Evolutionary conservation across 2,888 invertebrate species (phyloP), one percentile per base, ranked within the genome.

Genomic region (Tetragnatha montana): DNA sequence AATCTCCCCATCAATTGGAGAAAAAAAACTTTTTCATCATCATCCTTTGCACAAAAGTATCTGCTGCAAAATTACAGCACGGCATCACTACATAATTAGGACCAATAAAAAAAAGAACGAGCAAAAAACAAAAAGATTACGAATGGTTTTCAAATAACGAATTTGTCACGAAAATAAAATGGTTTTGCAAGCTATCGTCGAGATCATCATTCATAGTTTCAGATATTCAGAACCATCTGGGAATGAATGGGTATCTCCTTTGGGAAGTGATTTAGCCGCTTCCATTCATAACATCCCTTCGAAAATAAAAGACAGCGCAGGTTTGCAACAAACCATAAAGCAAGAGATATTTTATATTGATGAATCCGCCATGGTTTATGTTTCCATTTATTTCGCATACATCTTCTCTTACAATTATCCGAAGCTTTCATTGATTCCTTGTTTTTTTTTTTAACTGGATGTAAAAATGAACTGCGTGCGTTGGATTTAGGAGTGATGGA

Each of bases 161-260:
- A 60, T 60, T 60, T 60, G 60, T 60, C 60, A 76, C 19, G 50
- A 76, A 76, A 51, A 22, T 12, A 60, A 78, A 78, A 78, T 78
- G 21, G 10, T 22, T 78, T 60, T 78, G 21, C 78, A 21, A 60
- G 60, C 51, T 60, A 22, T 60, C 22, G 22, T 22, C 51, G 60
- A 22, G 8, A 17, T 68, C 68, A 78, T 78, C 19, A 78, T 80
- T 80, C 80, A 81, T 81, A 21, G 70, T 71, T 60, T 81, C 69
- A 81, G 68, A 80, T n/a, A 49, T 50, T 81, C 81, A 71, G 50
- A 81, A 81, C 71, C 81, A 81, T 71, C 81, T 81, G 81, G 81
- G 49, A 70, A 81, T 71, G 81, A 81, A 71, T 71, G 47, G 71
- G 70, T 50, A 81, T 81, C 81, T 81, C 70, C 22, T 81, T 71